Conservation (phyloP, 2,113 vertebrate species). For the Conger conger region DNA sequence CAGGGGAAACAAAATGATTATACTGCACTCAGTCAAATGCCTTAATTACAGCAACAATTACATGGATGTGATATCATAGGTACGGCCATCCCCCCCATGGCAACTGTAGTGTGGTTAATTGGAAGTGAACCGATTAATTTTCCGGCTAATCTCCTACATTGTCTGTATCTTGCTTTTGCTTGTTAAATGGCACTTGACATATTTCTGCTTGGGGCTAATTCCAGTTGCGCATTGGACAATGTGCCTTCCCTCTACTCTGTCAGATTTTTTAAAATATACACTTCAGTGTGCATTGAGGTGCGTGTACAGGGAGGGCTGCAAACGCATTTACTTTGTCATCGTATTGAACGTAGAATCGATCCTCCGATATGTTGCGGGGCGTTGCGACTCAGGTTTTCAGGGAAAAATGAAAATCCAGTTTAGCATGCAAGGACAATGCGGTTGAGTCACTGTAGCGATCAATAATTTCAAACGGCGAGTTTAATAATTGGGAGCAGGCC, state of each 20-base stretch:
- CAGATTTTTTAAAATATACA: not conserved
- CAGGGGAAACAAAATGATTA: not conserved
- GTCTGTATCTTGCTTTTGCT: not conserved
- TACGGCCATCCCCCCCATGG: not conserved
- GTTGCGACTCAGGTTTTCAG: not conserved
- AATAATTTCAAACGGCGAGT: conserved; percentile 8
- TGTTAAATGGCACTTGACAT: not conserved
- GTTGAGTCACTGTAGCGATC: not conserved
- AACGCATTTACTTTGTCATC: not conserved
- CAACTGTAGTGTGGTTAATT: not conserved
- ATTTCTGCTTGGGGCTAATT: not conserved
- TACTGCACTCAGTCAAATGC: not conserved
- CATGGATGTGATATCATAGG: not conserved
- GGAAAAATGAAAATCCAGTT: not conserved
- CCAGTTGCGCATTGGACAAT: not conserved
- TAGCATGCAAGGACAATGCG: not conserved
- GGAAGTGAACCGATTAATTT: not conserved
- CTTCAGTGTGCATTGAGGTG: not conserved
- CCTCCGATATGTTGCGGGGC: not conserved
- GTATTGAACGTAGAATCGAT: not conserved
- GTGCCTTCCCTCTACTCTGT: not conserved
- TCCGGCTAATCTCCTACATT: not conserved
- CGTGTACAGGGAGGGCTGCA: no score
- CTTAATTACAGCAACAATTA: not conserved
- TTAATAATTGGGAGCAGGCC: conserved; percentile 20